Base-by-base conservation (phyloP, 2,888 invertebrate genomes). In the Geotrupes spiniger region DNA sequence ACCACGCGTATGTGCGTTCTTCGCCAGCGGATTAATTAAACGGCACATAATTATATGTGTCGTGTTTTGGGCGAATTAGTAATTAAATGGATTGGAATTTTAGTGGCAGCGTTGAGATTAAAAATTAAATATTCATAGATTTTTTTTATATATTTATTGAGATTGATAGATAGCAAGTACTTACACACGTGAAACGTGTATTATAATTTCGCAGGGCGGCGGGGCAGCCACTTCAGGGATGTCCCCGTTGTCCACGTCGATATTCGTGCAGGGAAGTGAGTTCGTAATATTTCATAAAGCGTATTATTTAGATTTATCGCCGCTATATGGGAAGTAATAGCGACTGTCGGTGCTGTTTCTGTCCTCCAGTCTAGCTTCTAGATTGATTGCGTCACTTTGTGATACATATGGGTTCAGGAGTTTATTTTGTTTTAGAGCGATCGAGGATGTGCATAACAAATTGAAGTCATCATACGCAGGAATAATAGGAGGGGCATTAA, bases 221-320 rank as follows among this genome's bases (percentile, higher is more conserved):
- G 54, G 49, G 51, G n/a, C n/a, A n/a, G n/a, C n/a, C 42, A 57
- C 61, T 60, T 55, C 49, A 54, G 64, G 65, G 64, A 63, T 60
- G 61, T 66, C 66, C 63, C 64, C 56, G 49, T 54, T 62, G 67
- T 65, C 66, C 66, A 64, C 63, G 64, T 63, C 62, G 67, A 66
- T 68, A 64, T 64, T 58, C 48, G 29, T 8, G 26, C 10, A 15
- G 27, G 55, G 59, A 54, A 56, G 54, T 55, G 58, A 58, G 56
- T 52, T 47, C 55, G 60, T 58, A 55, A 63, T 64, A 65, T 65
- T 61, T 66, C 65, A 63, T 65, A 56, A 60, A 62, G 63, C 61
- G 65, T 68, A 69, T 69, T 69, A 69, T 70, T 70, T 66, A 70
- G 68, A 70, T 70, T 70, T 70, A 70, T 70, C 68, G 66, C 62